Conservation (phyloP, 2,888 invertebrate species). For the Dicycla oo region DNA sequence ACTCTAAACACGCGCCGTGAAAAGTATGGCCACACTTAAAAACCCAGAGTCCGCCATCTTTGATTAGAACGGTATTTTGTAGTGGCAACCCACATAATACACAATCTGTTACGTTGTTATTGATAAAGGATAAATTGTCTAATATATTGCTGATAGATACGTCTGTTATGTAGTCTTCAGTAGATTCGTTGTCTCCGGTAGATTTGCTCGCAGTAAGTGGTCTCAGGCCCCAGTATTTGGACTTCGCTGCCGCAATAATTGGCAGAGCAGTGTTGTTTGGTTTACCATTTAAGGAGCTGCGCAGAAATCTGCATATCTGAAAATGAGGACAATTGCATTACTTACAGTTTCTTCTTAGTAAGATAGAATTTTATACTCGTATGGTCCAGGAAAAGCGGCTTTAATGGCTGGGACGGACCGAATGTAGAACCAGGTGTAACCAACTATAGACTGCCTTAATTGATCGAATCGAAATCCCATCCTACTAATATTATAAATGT, state of each 20-base stretch:
- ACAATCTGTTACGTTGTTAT: conserved; percentile 81
- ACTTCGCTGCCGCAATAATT: conserved; percentile 81
- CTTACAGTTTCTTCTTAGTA: neutral
- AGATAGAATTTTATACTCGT: neutral
- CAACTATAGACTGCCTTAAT: neutral
- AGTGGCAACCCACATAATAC: conserved; percentile 91
- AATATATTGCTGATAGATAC: conserved; percentile 73
- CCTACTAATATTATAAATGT: too few relatives aligned
- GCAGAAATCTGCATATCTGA: conserved; percentile 84
- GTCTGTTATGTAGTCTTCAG: conserved; percentile 60
- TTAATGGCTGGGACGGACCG: too few relatives aligned
- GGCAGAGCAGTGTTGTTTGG: conserved; percentile 86
- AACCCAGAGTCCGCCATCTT: conserved; percentile 91
- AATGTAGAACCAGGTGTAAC: neutral
- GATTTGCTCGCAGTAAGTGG: conserved; percentile 64
- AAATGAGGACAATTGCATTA: conserved; percentile 51
- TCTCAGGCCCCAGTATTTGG: conserved; percentile 88
- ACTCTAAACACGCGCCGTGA: conserved; percentile 91
- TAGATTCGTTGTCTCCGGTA: conserved; percentile 30
- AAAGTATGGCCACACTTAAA: conserved; percentile 92
- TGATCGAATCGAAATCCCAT: neutral
- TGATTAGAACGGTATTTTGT: conserved; percentile 90
- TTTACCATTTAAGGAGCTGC: conserved; percentile 74
- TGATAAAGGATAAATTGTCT: conserved; percentile 71
- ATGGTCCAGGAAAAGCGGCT: neutral